Base-by-base conservation (phyloP, 2,113 vertebrate species). In the Herpailurus yagouaroundi region DNA sequence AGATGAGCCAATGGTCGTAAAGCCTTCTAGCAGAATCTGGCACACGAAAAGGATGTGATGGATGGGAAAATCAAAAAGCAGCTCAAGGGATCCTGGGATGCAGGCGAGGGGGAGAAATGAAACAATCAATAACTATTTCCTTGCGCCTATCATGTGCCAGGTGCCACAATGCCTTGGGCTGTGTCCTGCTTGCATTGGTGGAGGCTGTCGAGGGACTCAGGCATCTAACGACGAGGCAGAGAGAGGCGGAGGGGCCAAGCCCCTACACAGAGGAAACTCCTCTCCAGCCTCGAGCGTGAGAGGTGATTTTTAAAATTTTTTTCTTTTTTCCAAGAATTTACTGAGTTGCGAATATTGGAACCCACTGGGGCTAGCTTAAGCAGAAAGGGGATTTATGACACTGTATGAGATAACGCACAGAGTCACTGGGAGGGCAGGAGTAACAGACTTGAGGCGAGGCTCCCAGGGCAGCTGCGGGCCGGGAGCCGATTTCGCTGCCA, bases 321-420 rank as follows among this genome's bases (percentile, higher is more conserved):
- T 76, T 45, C 48, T 48, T 77, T 89, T 91, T 90, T 83, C 50
- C 57, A 45, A 95, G 79, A 14, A 64, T 63, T 87, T 84, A 41
- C 90, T 7, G 82, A 82, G 82, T 73, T 86, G 66, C 80, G 87
- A 81, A 76, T 66, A 66, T 8, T 81, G 77, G 91, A 92, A 76
- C 63, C 33, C 69, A 50, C 18, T 14, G 4, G 36, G 36, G 27
- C 69, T 94, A 19, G 50, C 41, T 95, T n/a, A 76, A 88, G 55
- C 91, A 88, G 88, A 38, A 84, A 48, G 91, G 52, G 41, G 79
- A 52, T 60, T 95, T 88, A 27, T 71, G 63, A 57, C 89, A 68
- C 19, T 57, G 2, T 3, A 14, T 25, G 50, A 36, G 41, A 27
- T 21, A 64, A 52, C 9, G 10, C 50, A 63, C 33, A 31, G 41